Evolutionary conservation across 2,888 invertebrate genomes (phyloP).

Genomic region (Philonicus albiceps): DNA sequence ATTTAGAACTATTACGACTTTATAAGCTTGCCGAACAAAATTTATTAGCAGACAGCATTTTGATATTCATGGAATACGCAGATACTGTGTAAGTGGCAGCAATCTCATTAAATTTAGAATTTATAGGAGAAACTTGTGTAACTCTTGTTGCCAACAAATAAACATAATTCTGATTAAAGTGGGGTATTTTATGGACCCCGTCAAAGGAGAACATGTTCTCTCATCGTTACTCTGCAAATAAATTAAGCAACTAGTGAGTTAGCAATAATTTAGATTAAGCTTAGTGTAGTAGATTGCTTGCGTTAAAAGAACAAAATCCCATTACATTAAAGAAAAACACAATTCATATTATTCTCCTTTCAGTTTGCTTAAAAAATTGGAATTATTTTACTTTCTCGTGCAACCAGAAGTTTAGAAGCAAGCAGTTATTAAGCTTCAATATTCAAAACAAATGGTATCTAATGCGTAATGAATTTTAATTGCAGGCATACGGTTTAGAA

Average conservation of each 20-base stretch:
- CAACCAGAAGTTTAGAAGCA: background rate
- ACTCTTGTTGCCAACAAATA: background rate
- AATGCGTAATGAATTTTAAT: background rate
- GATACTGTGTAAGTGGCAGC: background rate
- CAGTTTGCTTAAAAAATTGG: background rate
- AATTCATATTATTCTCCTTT: background rate
- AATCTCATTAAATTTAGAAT: background rate
- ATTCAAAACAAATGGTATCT: background rate
- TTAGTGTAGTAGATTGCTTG: background rate
- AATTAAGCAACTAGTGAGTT: background rate
- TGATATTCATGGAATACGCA: background rate
- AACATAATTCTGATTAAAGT: background rate
- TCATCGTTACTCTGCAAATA: background rate
- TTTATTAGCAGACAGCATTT: background rate
- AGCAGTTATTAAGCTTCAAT: background rate
- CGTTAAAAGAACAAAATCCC: background rate
- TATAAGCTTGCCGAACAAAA: background rate
- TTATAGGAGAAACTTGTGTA: background rate
- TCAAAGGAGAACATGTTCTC: background rate
- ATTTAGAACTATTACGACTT: background rate
- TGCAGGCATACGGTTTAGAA: background rate
- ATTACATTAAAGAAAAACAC: background rate
- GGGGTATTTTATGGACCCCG: background rate
- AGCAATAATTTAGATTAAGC: background rate
- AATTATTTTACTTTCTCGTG: background rate